Evolutionary conservation across 2,888 invertebrate species (phyloP).

Genomic region (Ferrisia virgata): DNA sequence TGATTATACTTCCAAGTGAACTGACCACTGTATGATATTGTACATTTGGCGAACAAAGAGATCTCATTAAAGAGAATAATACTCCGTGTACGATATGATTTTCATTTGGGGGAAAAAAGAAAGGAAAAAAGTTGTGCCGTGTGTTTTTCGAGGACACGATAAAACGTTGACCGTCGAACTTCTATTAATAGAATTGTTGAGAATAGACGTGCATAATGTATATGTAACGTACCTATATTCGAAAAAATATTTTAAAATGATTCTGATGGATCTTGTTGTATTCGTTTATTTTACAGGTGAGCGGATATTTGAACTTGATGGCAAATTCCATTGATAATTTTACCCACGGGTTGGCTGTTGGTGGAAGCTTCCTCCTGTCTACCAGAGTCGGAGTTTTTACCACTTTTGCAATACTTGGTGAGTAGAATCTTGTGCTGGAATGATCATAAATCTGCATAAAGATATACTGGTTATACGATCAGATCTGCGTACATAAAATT

Average conservation of each 20-base stretch:
- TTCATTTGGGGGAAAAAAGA: not conserved
- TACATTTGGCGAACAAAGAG: not conserved
- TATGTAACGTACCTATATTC: no score
- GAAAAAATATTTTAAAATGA: not conserved
- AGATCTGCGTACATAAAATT: no score
- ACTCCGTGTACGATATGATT: not conserved
- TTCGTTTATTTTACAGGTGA: slow-evolving; percentile 63
- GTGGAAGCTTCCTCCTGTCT: slow-evolving; percentile 94
- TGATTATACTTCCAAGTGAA: not conserved
- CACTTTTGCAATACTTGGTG: slow-evolving; percentile 73
- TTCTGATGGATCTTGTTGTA: not conserved
- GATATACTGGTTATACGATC: no score
- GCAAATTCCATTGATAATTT: slow-evolving; percentile 98
- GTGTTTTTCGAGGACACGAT: not conserved
- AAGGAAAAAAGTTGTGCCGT: not conserved
- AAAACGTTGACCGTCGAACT: not conserved
- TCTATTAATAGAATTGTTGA: not conserved
- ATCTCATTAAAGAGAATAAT: not conserved
- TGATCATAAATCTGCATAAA: no score
- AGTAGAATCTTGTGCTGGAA: not conserved
- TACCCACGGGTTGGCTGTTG: slow-evolving; percentile 95
- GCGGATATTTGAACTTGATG: slow-evolving; percentile 90
- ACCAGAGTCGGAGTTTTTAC: slow-evolving; percentile 85
- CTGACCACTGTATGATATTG: not conserved
- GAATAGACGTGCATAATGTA: no score